Evolutionary conservation across 2,113 vertebrate genomes (phyloP).

Genomic region (Andinoacara biseriatus): DNA sequence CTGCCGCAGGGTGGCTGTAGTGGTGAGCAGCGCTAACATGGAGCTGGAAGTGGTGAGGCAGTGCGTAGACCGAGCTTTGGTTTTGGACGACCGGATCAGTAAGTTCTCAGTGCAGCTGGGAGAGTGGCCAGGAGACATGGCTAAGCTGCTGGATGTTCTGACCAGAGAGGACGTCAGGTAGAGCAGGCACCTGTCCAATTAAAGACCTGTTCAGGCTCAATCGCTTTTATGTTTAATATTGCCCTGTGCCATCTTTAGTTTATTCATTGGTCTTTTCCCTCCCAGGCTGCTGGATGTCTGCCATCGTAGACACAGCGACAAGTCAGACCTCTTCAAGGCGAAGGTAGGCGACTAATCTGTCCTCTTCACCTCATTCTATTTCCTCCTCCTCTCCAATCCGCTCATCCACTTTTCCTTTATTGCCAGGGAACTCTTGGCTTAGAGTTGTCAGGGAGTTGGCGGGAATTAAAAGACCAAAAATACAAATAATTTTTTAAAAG

Average conservation of each 20-base stretch:
- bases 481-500: constrained; percentile 1
- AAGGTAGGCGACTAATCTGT: constrained; percentile 79
- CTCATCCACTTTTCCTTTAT: constrained; percentile 1
- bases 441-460: background rate
- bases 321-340: constrained; percentile 83
- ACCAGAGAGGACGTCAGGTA: constrained; percentile 89
- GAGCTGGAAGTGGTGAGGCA: constrained; percentile 84
- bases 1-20: constrained; percentile 84
- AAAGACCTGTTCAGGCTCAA: background rate
- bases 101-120: constrained; percentile 85
- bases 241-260: background rate
- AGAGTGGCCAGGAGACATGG: constrained; percentile 85
- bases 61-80: constrained; percentile 86
- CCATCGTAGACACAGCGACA: constrained; percentile 83
- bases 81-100: constrained; percentile 84
- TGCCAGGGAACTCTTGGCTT: background rate
- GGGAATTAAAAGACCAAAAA: constrained; percentile 9
- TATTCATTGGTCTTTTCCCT: constrained; percentile 26
- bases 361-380: constrained; percentile 4
- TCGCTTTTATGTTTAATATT: background rate
- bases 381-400: constrained; percentile 17
- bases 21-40: constrained; percentile 88
- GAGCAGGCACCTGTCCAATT: background rate
- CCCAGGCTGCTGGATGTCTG: constrained; percentile 87
- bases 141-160: constrained; percentile 87